Conservation (phyloP, 2,888 invertebrate species). For the Agriopis marginaria region DNA sequence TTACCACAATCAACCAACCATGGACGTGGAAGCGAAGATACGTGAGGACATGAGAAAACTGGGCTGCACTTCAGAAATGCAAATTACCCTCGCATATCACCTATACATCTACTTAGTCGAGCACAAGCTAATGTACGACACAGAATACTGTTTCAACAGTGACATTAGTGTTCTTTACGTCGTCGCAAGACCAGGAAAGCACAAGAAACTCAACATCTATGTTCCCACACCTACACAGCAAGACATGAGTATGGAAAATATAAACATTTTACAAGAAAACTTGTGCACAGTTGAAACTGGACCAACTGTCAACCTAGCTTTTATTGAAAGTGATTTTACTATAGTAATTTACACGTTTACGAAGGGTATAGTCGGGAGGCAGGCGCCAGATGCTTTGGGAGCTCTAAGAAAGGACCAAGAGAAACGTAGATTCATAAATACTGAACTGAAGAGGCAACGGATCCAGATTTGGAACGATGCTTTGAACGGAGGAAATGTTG, state of each 20-base stretch:
- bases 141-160: conserved; percentile 78
- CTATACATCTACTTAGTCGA: conserved; percentile 79
- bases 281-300: conserved; percentile 79
- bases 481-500: conserved; percentile 74
- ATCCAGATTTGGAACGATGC: conserved; percentile 71
- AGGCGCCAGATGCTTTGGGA: conserved; percentile 58
- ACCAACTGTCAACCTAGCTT: conserved; percentile 73
- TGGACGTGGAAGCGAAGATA: conserved; percentile 78
- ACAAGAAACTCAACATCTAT: conserved; percentile 76
- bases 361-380: conserved; percentile 67
- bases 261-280: conserved; percentile 75
- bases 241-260: conserved; percentile 67
- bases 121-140: conserved; percentile 80
- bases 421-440: conserved; percentile 71
- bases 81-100: conserved; percentile 75
- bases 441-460: conserved; percentile 70
- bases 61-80: conserved; percentile 73
- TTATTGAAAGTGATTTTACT: conserved; percentile 77
- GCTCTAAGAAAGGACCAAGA: conserved; percentile 66
- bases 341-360: conserved; percentile 79
- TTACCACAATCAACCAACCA: conserved; percentile 37
- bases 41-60: conserved; percentile 77
- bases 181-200: conserved; percentile 72
- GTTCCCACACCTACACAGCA: conserved; percentile 72
- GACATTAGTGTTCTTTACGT: conserved; percentile 77